Evolutionary conservation across 2,113 vertebrate genomes (phyloP), one percentile per base, ranked within the genome.

Genomic region (Penelope pileata): DNA sequence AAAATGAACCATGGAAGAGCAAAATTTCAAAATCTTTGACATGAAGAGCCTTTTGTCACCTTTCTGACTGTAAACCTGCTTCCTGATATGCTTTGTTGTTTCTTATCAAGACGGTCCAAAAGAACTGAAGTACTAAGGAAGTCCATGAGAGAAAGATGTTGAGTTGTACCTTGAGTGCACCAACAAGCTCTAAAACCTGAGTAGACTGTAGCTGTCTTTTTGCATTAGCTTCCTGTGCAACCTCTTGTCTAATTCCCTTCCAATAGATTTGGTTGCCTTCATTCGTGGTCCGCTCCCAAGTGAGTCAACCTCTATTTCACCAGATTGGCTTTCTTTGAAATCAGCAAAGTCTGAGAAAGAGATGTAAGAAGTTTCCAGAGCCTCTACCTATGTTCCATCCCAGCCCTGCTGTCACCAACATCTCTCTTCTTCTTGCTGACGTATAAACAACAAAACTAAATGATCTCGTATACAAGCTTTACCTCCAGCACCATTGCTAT

Each of bases 181-280:
- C 1, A 0, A 23, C 2, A 6, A 26, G 15, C 27, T 84, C 11
- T 12, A 48, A 63, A 34, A 29, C 15, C 6, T 1, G 9, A 59
- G 38, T 3, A 74, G 12, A 22, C 62, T 64, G 26, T 29, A 29
- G 56, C 15, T 19, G 32, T n/a, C 30, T 36, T 67, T n/a, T 51
- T 40, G 5, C 10, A 24, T 34, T 63, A 40, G 79, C 10, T 21
- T 43, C 23, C 17, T 64, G 43, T 83, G 40, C 40, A 66, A 9
- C 9, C 16, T 48, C 34, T 60, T 72, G 26, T 47, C 26, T 34
- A 32, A 10, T 47, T 90, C 8, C 23, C 4, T n/a, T 73, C 24
- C 29, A 12, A 32, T 18, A 21, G 6, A 11, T 38, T 17, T 62
- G 50, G 6, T 27, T 78, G 29, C 21, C 27, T 64, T 30, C 1